Evolutionary conservation across 2,113 vertebrate species (phyloP), one percentile per base, ranked within the genome.

Genomic region (Saguinus midas): DNA sequence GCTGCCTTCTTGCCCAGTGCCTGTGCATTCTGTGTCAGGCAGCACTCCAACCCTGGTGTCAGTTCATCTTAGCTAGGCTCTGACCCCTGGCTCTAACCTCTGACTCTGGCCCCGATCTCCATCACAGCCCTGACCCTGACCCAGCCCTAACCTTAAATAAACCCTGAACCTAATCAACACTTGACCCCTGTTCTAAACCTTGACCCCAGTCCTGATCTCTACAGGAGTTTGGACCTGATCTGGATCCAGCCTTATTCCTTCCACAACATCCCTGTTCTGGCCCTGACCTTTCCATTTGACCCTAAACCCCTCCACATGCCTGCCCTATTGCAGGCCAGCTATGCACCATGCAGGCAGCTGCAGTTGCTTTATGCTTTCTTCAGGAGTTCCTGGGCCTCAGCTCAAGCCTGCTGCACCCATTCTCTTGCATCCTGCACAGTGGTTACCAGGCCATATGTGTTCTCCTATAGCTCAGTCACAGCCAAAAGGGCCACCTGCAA

Each of bases 21-120:
- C 95, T 92, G 95, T 96, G 99, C 98, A 0, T 99, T 99, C 58
- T 35, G 98, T 87, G 87, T 98, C 48, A 99, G 98, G 94, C 96
- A 98, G 79, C 96, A 97, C 97, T 99, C 99, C 96, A 99, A 96
- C 45, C 98, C 99, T 99, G 87, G 14, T 27, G n/a, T 75, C n/a
- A 80, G 61, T 73, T 96, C 50, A 91, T 84, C 43, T 72, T 70
- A 35, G 12, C 61, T 87, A 94, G 45, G 32, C 7, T 90, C 23
- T 68, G 35, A 76, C 12, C 37, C 45, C 79, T 58, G 32, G 16
- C 58, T 57, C 23, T 92, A 17, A 66, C 12, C 45, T 50, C 93
- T 48, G 6, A 75, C 61, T 32, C 32, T 93, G 43, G 12, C 21
- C 27, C 43, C 80, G 52, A 35, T 76, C 35, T 64, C 94, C 3